Evolutionary conservation across 92 coral and sea anemone species (phyloP), one percentile per base, ranked within the genome.

Genomic region (Siderastrea radians): DNA sequence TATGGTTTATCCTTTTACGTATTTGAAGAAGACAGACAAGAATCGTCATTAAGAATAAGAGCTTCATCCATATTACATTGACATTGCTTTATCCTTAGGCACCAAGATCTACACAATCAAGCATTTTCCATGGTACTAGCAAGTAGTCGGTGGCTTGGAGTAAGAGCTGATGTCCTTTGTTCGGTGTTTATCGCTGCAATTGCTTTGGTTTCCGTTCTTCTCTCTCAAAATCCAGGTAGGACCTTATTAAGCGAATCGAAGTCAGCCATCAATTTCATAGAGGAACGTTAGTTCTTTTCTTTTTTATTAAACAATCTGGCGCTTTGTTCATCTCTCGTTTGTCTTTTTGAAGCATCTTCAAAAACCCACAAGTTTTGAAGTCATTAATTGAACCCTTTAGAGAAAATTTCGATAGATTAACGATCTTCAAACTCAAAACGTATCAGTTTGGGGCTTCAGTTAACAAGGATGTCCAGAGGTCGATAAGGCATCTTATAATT

Each of bases 121-220:
- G 87, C 55, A 58, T 83, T 71, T 62, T 69, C 69, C n/a, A 44
- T 83, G 87, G 79, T 59, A 57, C 11, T 73, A 38, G 79, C 87
- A 8, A 72, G 80, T 26, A 46, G 59, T 45, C 68, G 87, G 7
- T 83, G 87, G 87, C 68, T 83, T 58, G 87, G 87, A 26, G 71
- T 72, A 17, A 70, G 87, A 57, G 79, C 70, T 59, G 87, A 83
- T 57, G 47, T 72, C 58, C 61, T 83, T 5, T 83, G 87, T 17
- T 70, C 87, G 12, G 1, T 83, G 16, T 83, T 83, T 46, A 83
- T 83, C 10, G 66, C 78, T 14, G 68, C 70, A 49, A 46, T 83
- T 2, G 87, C 87, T 1, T 58, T 71, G 54, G 26, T 81, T n/a
- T 46, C 77, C 4, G 45, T 81, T 38, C 12, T 52, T 4, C 53